Percentiles rank a stretch among this genome's conserved stretches.
Conservation (phyloP, 2,797 vertebrate species). For the Crocidura indochinensis region DNA sequence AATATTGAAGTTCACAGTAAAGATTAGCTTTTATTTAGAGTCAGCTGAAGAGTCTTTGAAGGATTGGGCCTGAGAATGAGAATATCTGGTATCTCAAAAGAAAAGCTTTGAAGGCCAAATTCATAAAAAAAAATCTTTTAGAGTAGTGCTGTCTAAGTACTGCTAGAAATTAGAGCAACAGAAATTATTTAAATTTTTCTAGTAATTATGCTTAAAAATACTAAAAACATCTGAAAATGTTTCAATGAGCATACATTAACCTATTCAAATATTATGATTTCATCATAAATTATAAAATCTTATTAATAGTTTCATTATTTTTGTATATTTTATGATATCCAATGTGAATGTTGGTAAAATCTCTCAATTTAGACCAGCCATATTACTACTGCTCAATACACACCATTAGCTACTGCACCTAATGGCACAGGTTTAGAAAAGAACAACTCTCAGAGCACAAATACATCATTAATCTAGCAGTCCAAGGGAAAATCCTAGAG, state of each 20-base stretch:
- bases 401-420: not conserved
- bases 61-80: not conserved
- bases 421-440: not conserved
- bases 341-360: not conserved
- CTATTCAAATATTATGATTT: not conserved
- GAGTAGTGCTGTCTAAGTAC: not conserved
- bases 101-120: not conserved
- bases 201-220: not conserved
- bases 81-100: slow-evolving; percentile 23
- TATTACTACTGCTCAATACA: not conserved
- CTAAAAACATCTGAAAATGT: slow-evolving; percentile 28
- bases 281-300: not conserved
- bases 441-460: not conserved
- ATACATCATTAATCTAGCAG: not conserved
- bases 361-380: not conserved
- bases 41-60: not conserved
- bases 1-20: not conserved
- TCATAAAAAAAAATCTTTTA: not conserved
- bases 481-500: not conserved
- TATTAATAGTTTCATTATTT: slow-evolving; percentile 26
- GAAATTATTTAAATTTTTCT: slow-evolving; percentile 57
- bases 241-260: not conserved
- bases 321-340: not conserved
- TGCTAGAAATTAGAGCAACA: not conserved
- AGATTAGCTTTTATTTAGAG: too few species aligned